Evolutionary conservation across 2,888 invertebrate genomes (phyloP), one percentile per base, ranked within the genome.

Genomic region (Tuberolachnus salignus): DNA sequence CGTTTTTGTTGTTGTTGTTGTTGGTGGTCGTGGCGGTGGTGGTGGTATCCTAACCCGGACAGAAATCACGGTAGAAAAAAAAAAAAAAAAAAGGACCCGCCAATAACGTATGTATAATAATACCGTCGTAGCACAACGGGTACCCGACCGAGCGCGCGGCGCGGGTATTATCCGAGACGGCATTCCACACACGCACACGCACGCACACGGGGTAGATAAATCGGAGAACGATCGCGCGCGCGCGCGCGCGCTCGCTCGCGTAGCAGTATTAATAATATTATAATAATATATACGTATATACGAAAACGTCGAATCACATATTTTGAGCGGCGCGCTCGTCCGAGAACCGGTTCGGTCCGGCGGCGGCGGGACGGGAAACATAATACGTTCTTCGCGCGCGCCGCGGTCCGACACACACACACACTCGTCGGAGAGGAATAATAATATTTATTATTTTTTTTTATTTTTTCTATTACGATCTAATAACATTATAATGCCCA

Each of bases 321-420:
- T 34, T 34, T 34, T 6, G 34, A 34, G 34, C 34, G 34, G 34
- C 59, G 10, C 53, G 34, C 16, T 34, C 34, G 34, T 6, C 34
- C 34, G 34, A 51, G 78, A 78, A 78, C 78, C 78, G 78, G 78
- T 78, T 78, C 57, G 57, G 49, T 14, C 61, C 61, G 70, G 61
- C 34, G 34, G 34, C 34, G 34, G n/a, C n/a, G n/a, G n/a, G 14
- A 21, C 72, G 51, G 34, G 46, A 78, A 78, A 78, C 21, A 49
- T 34, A 16, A 11, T n/a, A 42, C 51, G 55, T 57, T 42, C 46
- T 14, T 13, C 44, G 49, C 26, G 13, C 26, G 23, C 49, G 67
- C 34, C 34, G 34, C 34, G 34, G 34, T 64, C 16, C 19, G 66
- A 26, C 23, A n/a, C n/a, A 53, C 53, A n/a, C 21, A 14, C 19